phyloP scores from a whole-genome alignment of 2,888 invertebrate species.

The Ichneumoninae sp. region DNA sequence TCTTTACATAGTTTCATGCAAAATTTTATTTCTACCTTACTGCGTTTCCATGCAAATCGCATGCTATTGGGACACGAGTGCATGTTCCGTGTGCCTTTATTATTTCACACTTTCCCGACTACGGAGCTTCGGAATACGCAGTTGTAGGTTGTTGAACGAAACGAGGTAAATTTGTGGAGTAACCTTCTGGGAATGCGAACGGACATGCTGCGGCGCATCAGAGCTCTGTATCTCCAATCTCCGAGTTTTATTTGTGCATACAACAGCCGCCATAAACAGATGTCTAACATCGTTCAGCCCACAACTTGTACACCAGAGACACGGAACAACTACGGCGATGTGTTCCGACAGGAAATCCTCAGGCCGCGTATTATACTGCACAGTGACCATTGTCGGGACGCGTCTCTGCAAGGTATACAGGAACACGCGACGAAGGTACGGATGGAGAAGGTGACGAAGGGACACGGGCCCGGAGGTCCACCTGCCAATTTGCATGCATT shows the following conservation, averaged over 20 bases:
- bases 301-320: conserved; percentile 6
- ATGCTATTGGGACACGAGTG: conserved; percentile 43
- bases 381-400: conserved; percentile 38
- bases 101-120: conserved; percentile 71
- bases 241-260: conserved; percentile 54
- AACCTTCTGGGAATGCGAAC: conserved; percentile 58
- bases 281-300: conserved; percentile 31
- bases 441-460: conserved; percentile 51
- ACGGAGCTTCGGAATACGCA: background rate
- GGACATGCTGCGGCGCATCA: conserved; percentile 2
- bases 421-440: conserved; percentile 14
- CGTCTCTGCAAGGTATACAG: conserved; percentile 41
- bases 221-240: conserved; percentile 51
- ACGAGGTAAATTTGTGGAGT: conserved; percentile 48
- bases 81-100: conserved; percentile 63
- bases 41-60: conserved; percentile 53
- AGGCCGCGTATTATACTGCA: conserved; percentile 48
- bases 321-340: conserved; percentile 38
- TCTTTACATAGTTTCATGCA: conserved; percentile 22
- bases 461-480: conserved; percentile 53
- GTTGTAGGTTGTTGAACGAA: conserved; percentile 40
- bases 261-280: conserved; percentile 23
- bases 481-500: conserved; percentile 68
- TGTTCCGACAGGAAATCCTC: conserved; percentile 55
- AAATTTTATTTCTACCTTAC: conserved; percentile 28